A percentile compares a stretch with the other conserved stretches of the same genome.
Conservation (phyloP, 1,140 invertebrate genomes). For the Tetramorium simillimum region DNA sequence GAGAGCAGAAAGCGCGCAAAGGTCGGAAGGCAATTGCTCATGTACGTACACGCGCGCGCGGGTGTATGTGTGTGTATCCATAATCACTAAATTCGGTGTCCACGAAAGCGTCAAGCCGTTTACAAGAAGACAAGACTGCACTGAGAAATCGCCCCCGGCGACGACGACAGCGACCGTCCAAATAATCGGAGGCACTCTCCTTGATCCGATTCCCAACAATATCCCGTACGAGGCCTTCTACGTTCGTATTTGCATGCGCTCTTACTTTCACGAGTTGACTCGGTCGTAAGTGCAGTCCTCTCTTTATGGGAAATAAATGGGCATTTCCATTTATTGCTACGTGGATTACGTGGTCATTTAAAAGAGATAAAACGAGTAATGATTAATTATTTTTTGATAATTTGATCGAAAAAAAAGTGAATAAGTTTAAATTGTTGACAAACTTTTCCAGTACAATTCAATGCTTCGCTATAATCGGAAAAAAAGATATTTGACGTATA, state of each 20-base stretch:
- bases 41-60: background rate
- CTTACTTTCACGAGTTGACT: slow-evolving; percentile 66
- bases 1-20: slow-evolving; percentile 57
- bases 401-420: background rate
- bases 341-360: background rate
- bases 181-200: slow-evolving; percentile 56
- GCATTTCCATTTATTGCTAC: background rate
- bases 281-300: background rate
- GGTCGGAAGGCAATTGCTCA: slow-evolving; percentile 37
- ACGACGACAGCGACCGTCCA: slow-evolving; percentile 14
- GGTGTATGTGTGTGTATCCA: background rate
- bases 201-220: slow-evolving; percentile 48
- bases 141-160: slow-evolving; percentile 21
- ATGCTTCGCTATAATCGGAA: background rate
- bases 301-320: slow-evolving; percentile 14
- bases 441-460: background rate
- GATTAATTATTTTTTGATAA: too few relatives aligned
- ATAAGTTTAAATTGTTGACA: background rate
- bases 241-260: slow-evolving; percentile 69
- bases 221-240: slow-evolving; percentile 50
- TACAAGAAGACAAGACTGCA: background rate
- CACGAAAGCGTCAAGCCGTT: slow-evolving; percentile 49
- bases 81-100: slow-evolving; percentile 57
- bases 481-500: background rate
- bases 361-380: background rate